These are phyloP conservation scores for Rissa tridactyla DNA, from an alignment of 2,113 vertebrate species.

Conservation along the genomic window DNA sequence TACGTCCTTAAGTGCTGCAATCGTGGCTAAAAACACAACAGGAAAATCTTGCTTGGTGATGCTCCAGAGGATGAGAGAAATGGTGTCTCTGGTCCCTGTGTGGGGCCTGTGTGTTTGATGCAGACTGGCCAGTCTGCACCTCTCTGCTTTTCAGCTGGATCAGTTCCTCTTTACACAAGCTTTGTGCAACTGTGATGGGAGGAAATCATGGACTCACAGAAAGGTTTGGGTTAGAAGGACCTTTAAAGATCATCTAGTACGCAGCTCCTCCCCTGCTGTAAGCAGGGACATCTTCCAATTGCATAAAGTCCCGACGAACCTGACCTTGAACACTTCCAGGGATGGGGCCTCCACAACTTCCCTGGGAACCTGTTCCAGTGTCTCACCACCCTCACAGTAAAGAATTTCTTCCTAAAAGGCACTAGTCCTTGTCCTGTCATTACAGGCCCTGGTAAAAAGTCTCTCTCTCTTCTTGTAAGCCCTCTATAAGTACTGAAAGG, in stretches of 20 bases:
- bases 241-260: not conserved
- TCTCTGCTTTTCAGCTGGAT: not conserved
- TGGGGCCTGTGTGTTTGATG: not conserved
- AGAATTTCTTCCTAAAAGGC: not conserved
- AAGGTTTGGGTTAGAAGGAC: not conserved
- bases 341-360: not conserved
- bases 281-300: not conserved
- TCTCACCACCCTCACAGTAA: not conserved
- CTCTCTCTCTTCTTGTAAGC: not conserved
- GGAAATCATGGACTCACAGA: not conserved
- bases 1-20: slow-evolving; percentile 7
- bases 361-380: not conserved
- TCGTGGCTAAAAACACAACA: not conserved
- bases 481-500: not conserved
- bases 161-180: not conserved
- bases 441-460: not conserved
- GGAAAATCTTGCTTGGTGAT: slow-evolving; percentile 42
- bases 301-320: not conserved
- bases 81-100: not conserved
- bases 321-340: not conserved
- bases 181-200: not conserved
- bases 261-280: rapidly evolving
- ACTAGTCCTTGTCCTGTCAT: not conserved
- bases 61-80: not conserved
- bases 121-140: not conserved